Base-by-base conservation (phyloP, 2,888 invertebrate genomes). In the Adela reaumurella region DNA sequence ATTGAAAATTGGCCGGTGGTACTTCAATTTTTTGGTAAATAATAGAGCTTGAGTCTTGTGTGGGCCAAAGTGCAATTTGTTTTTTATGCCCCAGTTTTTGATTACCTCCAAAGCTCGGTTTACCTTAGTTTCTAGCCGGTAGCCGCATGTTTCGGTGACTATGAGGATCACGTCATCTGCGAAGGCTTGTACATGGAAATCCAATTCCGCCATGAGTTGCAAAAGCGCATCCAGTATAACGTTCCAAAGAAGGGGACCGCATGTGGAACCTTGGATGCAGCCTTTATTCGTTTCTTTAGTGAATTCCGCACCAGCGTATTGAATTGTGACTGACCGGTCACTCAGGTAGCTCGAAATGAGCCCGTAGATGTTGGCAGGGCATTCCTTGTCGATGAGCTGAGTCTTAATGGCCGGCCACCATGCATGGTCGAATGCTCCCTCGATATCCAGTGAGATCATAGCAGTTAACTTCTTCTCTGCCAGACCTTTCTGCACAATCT, bases 361-460 rank as follows among this genome's bases (percentile, higher is more conserved):
- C 2, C 46, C 11, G 3, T 35, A 46, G 1, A 55, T 11, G 43
- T 54, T 52, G 3, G 10, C 11, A 2, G 56, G 58, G 18, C 53
- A 56, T 3, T 49, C 44, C 43, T 49, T 50, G 1, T 45, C 19
- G 1, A 51, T 49, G 35, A 57, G 46, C 19, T 52, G 47, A 1
- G 24, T 2, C 41, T 48, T 50, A 2, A 58, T 50, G 2, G 48
- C 47, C 2, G 59, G 60, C 59, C 60, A 60, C 60, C 59, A 61
- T 1, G 60, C 59, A 46, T 51, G 56, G 44, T 62, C 60, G 42
- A 62, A 62, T 17, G 60, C 61, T 17, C 56, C 55, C 51, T 57
- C 55, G 52, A 58, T 57, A 43, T 57, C 56, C 41, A 58, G 43
- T 2, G 56, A 57, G 2, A 58, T 43, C 8, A 56, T 1, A 0